Percentiles rank a stretch among this genome's conserved stretches.
These are phyloP conservation scores for Menidia beryllina DNA, from an alignment of 2,113 vertebrate genomes.

Conservation along the genomic window DNA sequence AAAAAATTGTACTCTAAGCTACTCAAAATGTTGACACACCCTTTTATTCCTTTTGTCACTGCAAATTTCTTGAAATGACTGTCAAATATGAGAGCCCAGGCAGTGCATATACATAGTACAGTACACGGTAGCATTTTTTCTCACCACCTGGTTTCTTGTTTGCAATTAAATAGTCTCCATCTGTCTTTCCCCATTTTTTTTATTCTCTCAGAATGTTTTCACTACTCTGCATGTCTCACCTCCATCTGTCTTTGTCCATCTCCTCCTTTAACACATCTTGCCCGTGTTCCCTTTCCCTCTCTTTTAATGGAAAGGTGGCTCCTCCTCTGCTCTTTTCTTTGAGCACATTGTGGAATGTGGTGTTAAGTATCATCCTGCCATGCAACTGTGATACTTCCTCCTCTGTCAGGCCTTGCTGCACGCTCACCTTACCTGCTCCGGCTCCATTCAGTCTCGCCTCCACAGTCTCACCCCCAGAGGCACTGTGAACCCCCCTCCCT, in stretches of 20 bases:
- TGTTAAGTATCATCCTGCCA: conserved; percentile 75
- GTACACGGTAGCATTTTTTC: background rate
- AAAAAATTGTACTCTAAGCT: background rate
- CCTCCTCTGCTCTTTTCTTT: conserved; percentile 58
- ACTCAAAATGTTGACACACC: background rate
- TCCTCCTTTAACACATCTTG: conserved; percentile 46
- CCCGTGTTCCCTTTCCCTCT: conserved; percentile 42
- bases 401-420: conserved; percentile 65
- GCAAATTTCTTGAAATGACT: background rate
- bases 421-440: conserved; percentile 82
- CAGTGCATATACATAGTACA: no score
- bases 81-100: background rate
- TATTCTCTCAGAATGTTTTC: conserved; percentile 38
- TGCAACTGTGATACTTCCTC: conserved; percentile 78
- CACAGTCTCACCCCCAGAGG: conserved; percentile 72
- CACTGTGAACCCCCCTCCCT: conserved; percentile 31
- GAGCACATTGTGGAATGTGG: conserved; percentile 75
- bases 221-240: conserved; percentile 42
- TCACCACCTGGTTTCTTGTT: conserved; percentile 13
- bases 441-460: conserved; percentile 83
- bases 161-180: conserved; percentile 14
- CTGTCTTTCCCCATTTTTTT: conserved; percentile 8
- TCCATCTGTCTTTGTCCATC: conserved; percentile 44
- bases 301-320: conserved; percentile 31
- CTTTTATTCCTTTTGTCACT: background rate